Percentiles rank a stretch among this genome's conserved stretches.
Conservation (phyloP, 2,797 vertebrate genomes). For the Lutra lutra region DNA sequence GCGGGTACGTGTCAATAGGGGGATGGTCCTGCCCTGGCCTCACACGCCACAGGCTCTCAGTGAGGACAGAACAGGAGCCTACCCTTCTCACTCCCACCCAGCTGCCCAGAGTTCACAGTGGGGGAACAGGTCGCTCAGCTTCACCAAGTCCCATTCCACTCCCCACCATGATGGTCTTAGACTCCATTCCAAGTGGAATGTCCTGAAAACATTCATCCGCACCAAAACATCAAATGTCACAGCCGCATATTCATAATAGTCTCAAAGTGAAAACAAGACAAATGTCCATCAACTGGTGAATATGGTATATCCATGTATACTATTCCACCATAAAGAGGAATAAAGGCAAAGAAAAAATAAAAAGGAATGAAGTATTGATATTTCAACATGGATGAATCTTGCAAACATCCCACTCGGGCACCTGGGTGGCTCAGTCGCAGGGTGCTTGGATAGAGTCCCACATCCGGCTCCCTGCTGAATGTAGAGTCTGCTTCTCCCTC, state of each 20-base stretch:
- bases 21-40: background rate
- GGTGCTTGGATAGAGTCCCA: background rate
- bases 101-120: accelerated
- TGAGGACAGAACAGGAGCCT: background rate
- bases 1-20: accelerated
- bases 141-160: background rate
- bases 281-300: background rate
- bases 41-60: background rate
- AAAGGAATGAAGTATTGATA: background rate
- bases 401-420: background rate
- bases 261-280: background rate
- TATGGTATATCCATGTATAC: background rate
- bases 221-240: background rate
- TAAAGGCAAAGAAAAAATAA: background rate
- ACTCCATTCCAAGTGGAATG: background rate
- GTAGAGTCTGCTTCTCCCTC: background rate
- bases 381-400: background rate
- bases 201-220: background rate
- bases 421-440: background rate
- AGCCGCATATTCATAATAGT: background rate
- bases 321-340: background rate
- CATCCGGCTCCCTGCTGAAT: background rate
- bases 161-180: background rate
- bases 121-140: background rate
- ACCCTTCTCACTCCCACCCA: background rate